Conservation (phyloP, 2,113 vertebrate genomes). For the Synchiropus splendidus region DNA sequence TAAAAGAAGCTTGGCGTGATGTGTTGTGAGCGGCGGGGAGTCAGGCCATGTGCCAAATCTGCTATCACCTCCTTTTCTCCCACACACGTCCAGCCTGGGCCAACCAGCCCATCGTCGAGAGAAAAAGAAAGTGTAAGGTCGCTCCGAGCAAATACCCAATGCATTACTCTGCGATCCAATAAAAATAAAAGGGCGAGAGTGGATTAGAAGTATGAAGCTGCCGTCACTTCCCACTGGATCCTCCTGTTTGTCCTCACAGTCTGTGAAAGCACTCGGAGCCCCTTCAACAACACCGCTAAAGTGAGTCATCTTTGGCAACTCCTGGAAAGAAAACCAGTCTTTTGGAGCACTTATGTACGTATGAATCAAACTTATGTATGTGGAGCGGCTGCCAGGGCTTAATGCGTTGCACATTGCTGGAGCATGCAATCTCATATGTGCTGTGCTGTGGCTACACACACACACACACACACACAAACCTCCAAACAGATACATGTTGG, state of each 20-base stretch:
- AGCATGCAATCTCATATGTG: slow-evolving; percentile 55
- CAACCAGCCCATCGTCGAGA: slow-evolving; percentile 31
- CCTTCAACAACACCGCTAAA: slow-evolving; percentile 31
- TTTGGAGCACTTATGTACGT: slow-evolving; percentile 61
- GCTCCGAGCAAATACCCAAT: slow-evolving; percentile 42
- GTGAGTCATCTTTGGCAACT: slow-evolving; percentile 61
- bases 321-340: slow-evolving; percentile 46
- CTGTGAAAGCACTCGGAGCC: slow-evolving; percentile 23
- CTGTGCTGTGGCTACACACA: slow-evolving; percentile 28
- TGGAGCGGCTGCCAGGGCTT: slow-evolving; percentile 59
- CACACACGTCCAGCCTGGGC: slow-evolving; percentile 40
- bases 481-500: slow-evolving; percentile 13
- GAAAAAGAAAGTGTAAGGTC: slow-evolving; percentile 26
- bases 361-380: slow-evolving; percentile 65
- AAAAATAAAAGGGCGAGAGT: slow-evolving; percentile 26
- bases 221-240: slow-evolving; percentile 29
- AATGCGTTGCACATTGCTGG: slow-evolving; percentile 69
- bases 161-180: slow-evolving; percentile 24
- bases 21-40: slow-evolving; percentile 41
- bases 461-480: slow-evolving; percentile 7
- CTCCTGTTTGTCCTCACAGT: slow-evolving; percentile 27
- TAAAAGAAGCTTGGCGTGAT: slow-evolving; percentile 62
- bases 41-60: slow-evolving; percentile 44
- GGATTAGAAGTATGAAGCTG: slow-evolving; percentile 29
- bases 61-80: slow-evolving; percentile 44